Evolutionary conservation across 2,888 invertebrate species (phyloP), one percentile per base, ranked within the genome.

Genomic region (Kuschelorhynchus macadamiae): DNA sequence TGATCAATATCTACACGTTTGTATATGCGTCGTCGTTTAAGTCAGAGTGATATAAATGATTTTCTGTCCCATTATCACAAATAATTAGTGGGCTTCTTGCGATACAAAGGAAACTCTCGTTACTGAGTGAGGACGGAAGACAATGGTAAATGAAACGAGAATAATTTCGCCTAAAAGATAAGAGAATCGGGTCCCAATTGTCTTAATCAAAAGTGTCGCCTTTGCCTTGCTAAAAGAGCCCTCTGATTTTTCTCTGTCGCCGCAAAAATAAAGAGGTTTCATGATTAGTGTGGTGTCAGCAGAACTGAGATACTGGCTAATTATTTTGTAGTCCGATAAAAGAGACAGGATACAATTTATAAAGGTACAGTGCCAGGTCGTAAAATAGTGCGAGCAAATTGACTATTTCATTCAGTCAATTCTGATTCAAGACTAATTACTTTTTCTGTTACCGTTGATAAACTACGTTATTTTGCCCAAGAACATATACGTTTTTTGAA

Each of bases 131-230:
- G 20, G 25, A 55, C 39, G 20, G 21, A 3, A 62, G 53, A 68
- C 68, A 68, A 64, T 64, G 44, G 57, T 52, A 53, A 68, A 68
- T 64, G 68, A 55, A 61, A 67, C 44, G 55, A 33, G 60, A 64
- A 68, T 64, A 64, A 68, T 64, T 63, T 53, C 44, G 32, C 50
- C 68, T 47, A 42, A 55, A 57, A 57, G 59, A 64, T 62, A 55
- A 64, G 60, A 69, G 49, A 65, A 47, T 64, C 52, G 17, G 50
- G 56, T 33, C 60, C 42, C 65, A 50, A 68, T 71, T 68, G 68
- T 65, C 61, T 60, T 69, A 49, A 65, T 56, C 42, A 42, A 42
- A 42, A 42, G 42, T 42, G 42, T 42, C 42, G 42, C 42, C 42
- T 50, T 41, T 41, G 41, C 42, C 50, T 61, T 30, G 61, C 42